phyloP scores from a whole-genome alignment of 2,888 invertebrate genomes.

The Spilarctia lutea region DNA sequence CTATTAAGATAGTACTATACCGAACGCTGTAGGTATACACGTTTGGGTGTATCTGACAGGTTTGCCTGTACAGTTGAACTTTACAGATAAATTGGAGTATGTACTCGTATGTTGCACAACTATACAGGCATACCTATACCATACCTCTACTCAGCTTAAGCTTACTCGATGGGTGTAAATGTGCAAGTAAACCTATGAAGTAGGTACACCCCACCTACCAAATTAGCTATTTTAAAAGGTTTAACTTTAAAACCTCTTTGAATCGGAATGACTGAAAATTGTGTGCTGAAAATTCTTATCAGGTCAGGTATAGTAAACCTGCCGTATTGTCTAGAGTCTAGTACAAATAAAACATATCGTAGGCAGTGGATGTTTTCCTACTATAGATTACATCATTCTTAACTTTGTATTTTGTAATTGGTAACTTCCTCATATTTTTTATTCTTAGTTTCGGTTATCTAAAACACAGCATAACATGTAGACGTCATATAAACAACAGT shows the following conservation, averaged over 20 bases:
- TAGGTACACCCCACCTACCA: no score
- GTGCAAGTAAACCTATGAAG: no score
- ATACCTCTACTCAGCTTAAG: no score
- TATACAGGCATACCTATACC: no score
- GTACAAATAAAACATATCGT: not conserved
- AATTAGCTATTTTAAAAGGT: not conserved
- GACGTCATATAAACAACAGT: not conserved
- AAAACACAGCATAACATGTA: not conserved
- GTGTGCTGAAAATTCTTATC: no score
- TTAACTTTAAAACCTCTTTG: not conserved
- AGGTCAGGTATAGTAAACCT: not conserved
- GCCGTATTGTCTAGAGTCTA: not conserved
- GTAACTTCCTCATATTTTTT: not conserved
- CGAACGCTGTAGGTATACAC: no score
- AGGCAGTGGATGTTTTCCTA: conserved; percentile 18
- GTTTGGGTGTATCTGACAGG: no score
- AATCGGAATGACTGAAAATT: not conserved
- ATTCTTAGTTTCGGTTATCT: not conserved
- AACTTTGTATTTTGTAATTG: conserved; percentile 1
- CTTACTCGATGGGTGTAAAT: no score
- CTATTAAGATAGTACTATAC: not conserved
- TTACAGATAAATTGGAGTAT: no score
- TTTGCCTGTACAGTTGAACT: no score
- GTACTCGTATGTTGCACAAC: no score
- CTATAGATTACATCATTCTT: conserved; percentile 13